phyloP scores from a whole-genome alignment of 2,797 vertebrate genomes.

The Gambelia wislizenii region DNA sequence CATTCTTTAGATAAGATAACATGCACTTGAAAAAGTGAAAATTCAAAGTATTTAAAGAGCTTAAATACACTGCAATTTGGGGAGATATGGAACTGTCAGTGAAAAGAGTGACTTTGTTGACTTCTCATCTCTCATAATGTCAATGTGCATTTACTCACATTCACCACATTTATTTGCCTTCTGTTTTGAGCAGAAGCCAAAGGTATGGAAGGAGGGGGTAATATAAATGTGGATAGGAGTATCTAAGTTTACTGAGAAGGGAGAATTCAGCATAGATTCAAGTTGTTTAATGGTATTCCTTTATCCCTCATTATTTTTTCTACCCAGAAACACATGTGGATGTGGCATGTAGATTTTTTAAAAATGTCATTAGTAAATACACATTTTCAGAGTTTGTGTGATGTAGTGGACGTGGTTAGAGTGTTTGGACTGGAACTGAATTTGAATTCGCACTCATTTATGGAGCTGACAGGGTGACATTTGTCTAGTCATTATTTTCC shows the following conservation, averaged over 20 bases:
- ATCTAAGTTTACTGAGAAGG: too few species aligned
- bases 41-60: background rate
- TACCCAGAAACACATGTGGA: too few species aligned
- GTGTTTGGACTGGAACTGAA: too few species aligned
- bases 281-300: background rate
- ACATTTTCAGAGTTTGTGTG: too few species aligned
- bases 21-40: background rate
- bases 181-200: background rate
- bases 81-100: background rate
- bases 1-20: conserved; percentile 11
- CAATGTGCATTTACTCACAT: background rate
- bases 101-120: background rate
- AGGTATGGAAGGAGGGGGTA: background rate
- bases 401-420: too few species aligned
- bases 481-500: too few species aligned
- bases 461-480: too few species aligned
- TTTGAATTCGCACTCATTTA: too few species aligned
- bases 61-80: background rate
- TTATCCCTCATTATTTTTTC: too few species aligned
- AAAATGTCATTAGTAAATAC: too few species aligned
- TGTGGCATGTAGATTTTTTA: too few species aligned
- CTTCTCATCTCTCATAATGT: background rate
- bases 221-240: background rate
- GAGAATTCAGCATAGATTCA: background rate
- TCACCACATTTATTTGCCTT: too few species aligned